Percentiles rank a stretch among this genome's conserved stretches.
Conservation (phyloP, 2,113 vertebrate species). For the Bos javanicus region DNA sequence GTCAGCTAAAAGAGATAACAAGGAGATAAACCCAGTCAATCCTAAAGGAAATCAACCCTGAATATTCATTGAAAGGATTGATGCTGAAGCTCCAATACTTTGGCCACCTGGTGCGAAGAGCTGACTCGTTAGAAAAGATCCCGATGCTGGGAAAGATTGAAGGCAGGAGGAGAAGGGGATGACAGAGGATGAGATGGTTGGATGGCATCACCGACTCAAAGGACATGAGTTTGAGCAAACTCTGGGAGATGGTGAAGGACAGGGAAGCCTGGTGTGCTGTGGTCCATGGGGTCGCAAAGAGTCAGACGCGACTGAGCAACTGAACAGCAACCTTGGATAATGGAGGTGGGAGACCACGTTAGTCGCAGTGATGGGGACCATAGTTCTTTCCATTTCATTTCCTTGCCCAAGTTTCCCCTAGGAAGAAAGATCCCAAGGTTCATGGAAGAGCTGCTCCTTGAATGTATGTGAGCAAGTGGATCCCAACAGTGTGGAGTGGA, state of each 20-base stretch:
- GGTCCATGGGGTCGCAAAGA: background rate
- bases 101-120: background rate
- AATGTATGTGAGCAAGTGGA: background rate
- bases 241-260: background rate
- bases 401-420: background rate
- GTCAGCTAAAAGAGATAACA: background rate
- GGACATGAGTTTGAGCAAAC: background rate
- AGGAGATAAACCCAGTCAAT: background rate
- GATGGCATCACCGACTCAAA: background rate
- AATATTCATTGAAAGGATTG: background rate
- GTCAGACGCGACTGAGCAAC: background rate
- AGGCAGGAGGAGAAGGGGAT: background rate
- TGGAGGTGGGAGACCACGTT: background rate
- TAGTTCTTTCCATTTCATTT: background rate
- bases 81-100: background rate
- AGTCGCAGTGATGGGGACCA: no score
- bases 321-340: background rate
- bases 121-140: background rate
- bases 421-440: background rate
- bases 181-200: background rate
- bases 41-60: background rate
- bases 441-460: background rate
- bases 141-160: background rate
- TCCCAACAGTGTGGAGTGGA: background rate
- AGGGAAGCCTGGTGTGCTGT: rapidly evolving